phyloP scores from a whole-genome alignment of 2,797 vertebrate genomes.

The Avahi laniger region DNA sequence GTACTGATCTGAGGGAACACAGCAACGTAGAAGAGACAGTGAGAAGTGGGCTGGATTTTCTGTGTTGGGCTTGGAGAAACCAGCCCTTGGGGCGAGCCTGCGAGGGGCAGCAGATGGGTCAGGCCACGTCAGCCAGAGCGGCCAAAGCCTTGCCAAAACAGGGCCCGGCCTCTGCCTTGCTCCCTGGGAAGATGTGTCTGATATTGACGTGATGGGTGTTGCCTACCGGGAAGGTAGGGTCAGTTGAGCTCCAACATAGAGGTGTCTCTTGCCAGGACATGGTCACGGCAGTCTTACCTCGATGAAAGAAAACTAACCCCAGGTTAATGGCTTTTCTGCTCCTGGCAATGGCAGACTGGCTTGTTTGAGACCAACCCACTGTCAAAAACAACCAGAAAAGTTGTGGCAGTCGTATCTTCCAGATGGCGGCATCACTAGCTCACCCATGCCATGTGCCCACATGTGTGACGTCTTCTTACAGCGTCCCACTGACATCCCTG shows the following conservation, averaged over 20 bases:
- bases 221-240: not conserved
- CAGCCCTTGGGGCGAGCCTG: not conserved
- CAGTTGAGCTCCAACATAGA: not conserved
- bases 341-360: not conserved
- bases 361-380: not conserved
- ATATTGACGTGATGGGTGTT: rapidly evolving
- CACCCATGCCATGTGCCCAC: not conserved
- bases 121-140: not conserved
- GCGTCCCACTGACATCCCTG: not conserved
- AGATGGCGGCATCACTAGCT: not conserved
- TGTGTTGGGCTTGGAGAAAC: not conserved
- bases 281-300: not conserved
- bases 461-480: not conserved
- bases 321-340: not conserved
- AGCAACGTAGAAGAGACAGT: not conserved
- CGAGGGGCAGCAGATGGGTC: not conserved
- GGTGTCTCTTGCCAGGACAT: not conserved
- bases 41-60: not conserved
- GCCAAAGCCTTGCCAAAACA: not conserved
- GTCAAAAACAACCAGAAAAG: not conserved
- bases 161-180: not conserved
- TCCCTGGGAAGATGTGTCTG: not conserved
- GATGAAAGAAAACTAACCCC: not conserved
- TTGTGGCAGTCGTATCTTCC: not conserved
- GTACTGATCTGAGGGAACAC: not conserved